Evolutionary conservation across 2,113 vertebrate genomes (phyloP).

Genomic region (Platichthys stellatus): DNA sequence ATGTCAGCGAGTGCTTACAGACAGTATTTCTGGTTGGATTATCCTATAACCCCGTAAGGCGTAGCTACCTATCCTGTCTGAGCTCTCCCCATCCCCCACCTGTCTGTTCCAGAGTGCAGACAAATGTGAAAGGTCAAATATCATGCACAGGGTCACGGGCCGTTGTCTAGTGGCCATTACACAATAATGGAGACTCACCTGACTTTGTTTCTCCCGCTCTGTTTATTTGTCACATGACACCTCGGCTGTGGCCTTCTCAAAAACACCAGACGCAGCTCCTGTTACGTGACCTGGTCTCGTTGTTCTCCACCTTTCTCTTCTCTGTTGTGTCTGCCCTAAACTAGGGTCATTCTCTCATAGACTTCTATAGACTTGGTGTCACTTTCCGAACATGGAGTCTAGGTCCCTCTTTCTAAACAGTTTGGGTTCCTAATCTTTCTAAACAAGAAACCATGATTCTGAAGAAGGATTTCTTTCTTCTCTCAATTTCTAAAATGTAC

Average conservation of each 20-base stretch:
- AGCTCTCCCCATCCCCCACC: constrained; percentile 1
- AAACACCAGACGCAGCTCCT: constrained; percentile 36
- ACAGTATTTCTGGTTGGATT: constrained; percentile 39
- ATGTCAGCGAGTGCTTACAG: constrained; percentile 9
- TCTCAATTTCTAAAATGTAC: too few species aligned
- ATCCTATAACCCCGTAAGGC: constrained; percentile 26
- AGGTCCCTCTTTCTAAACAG: too few species aligned
- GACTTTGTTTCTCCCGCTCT: constrained; percentile 27
- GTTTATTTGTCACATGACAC: constrained; percentile 72
- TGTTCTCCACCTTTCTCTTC: constrained; percentile 10
- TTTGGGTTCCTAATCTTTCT: too few species aligned
- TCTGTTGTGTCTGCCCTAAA: not conserved
- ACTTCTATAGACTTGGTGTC: too few species aligned
- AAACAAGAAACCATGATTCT: too few species aligned
- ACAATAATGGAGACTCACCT: constrained; percentile 41
- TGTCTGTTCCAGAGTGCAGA: constrained; percentile 41
- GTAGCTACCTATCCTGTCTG: constrained; percentile 11
- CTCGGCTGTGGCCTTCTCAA: constrained; percentile 26
- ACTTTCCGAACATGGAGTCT: too few species aligned
- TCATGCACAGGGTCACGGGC: constrained; percentile 41
- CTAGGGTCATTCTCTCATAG: too few species aligned
- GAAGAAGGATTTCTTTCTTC: too few species aligned
- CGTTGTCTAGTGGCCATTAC: constrained; percentile 58
- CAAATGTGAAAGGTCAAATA: constrained; percentile 64
- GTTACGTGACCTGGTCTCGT: constrained; percentile 39